Percentiles rank a stretch among this genome's conserved stretches.
These are phyloP conservation scores for Caenorhabditis elegans DNA, from an alignment of 1,140 invertebrate species.

Conservation along the genomic window WBcel235 BX284602.5:6498501-6499000, in stretches of 20 bases:
- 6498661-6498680: conserved; percentile 19
- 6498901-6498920: neutral
- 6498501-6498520: neutral
- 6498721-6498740: conserved; percentile 14
- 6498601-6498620: conserved; percentile 27
- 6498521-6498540: conserved; percentile 19
- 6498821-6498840: conserved; percentile 31
- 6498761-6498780: neutral
- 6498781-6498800: neutral
- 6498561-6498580: neutral
- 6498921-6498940: neutral
- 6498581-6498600: neutral
- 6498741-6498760: conserved; percentile 12
- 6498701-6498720: conserved; percentile 29
- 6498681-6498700: conserved; percentile 18
- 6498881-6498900: neutral
- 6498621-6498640: neutral
- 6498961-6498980: too few relatives aligned
- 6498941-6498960: neutral
- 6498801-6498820: neutral
- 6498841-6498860: neutral
- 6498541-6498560: conserved; percentile 14
- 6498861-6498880: neutral
- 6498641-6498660: neutral
- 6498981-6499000: too few relatives aligned